These are phyloP conservation scores for Coregonus suidteri DNA, from an alignment of 2,797 vertebrate species.

Conservation along the genomic window DNA sequence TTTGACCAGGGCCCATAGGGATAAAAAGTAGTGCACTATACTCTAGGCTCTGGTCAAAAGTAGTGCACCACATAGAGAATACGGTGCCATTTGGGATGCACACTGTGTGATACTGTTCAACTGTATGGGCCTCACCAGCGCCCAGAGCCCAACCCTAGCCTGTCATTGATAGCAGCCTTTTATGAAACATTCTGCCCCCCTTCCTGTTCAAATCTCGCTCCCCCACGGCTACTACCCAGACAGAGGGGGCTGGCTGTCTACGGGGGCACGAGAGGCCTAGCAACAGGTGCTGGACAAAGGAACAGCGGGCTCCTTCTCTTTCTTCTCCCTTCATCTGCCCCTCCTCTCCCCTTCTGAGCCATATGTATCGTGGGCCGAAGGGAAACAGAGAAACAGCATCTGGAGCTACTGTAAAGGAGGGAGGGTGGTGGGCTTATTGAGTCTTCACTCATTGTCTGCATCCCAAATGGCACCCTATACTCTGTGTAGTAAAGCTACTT, in stretches of 20 bases:
- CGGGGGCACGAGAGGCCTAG: slow-evolving; percentile 46
- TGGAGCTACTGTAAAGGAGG: slow-evolving; percentile 31
- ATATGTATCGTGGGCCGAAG: slow-evolving; percentile 15
- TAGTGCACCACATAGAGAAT: too few species aligned
- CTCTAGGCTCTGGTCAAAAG: too few species aligned
- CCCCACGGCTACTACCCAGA: slow-evolving; percentile 6
- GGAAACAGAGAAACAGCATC: slow-evolving; percentile 33
- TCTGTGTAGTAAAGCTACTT: too few species aligned
- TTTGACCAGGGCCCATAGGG: too few species aligned
- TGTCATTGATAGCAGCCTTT: slow-evolving; percentile 3
- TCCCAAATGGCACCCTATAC: background rate
- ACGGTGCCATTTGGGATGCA: background rate
- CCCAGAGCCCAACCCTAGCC: background rate
- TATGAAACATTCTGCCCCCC: slow-evolving; percentile 2
- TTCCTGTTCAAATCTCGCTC: slow-evolving; percentile 13
- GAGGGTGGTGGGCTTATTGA: background rate
- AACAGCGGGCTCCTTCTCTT: slow-evolving; percentile 72
- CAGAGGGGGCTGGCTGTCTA: slow-evolving; percentile 39
- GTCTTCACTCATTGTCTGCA: background rate
- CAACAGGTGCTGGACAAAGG: slow-evolving; percentile 76
- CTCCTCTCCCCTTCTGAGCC: slow-evolving; percentile 17
- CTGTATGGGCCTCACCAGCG: background rate
- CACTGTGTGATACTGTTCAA: background rate
- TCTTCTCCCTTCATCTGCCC: slow-evolving; percentile 14
- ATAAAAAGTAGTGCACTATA: too few species aligned